These are phyloP conservation scores for Seriola aureovittata DNA, from an alignment of 2,113 vertebrate species.

Conservation along the genomic window DNA sequence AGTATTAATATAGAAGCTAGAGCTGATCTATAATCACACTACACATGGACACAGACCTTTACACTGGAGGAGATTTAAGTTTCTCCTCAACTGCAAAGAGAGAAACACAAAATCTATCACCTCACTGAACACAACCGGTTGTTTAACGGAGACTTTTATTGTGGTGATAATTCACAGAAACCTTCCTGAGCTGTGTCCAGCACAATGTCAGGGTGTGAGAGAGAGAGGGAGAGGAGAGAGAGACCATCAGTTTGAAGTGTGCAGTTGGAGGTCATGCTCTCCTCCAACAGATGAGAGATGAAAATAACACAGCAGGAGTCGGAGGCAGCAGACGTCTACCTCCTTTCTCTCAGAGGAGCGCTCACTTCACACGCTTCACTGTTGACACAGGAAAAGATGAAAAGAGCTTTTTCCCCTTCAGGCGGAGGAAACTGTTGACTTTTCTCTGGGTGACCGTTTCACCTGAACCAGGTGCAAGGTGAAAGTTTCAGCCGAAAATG, in stretches of 20 bases:
- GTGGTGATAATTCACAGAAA: too few species aligned
- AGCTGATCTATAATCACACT: too few species aligned
- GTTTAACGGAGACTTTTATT: too few species aligned
- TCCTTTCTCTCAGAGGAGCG: constrained; percentile 29
- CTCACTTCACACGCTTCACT: constrained; percentile 39
- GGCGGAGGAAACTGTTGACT: constrained; percentile 16
- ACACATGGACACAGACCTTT: too few species aligned
- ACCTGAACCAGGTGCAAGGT: not conserved
- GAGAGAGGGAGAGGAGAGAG: not conserved
- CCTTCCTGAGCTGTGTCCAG: not conserved
- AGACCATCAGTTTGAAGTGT: not conserved
- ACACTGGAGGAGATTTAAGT: too few species aligned
- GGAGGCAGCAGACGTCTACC: constrained; percentile 19
- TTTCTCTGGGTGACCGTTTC: constrained; percentile 14
- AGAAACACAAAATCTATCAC: too few species aligned
- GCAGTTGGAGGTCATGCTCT: constrained; percentile 32
- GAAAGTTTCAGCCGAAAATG: not conserved
- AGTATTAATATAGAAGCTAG: too few species aligned
- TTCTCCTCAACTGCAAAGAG: too few species aligned
- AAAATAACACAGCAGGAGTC: constrained; percentile 6
- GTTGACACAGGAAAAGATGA: constrained; percentile 48
- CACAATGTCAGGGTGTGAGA: not conserved
- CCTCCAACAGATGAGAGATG: constrained; percentile 18
- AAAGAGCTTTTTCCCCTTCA: constrained; percentile 31
- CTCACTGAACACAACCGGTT: too few species aligned